Evolutionary conservation across 2,888 invertebrate species (phyloP).

Genomic region (Philaethria dido): DNA sequence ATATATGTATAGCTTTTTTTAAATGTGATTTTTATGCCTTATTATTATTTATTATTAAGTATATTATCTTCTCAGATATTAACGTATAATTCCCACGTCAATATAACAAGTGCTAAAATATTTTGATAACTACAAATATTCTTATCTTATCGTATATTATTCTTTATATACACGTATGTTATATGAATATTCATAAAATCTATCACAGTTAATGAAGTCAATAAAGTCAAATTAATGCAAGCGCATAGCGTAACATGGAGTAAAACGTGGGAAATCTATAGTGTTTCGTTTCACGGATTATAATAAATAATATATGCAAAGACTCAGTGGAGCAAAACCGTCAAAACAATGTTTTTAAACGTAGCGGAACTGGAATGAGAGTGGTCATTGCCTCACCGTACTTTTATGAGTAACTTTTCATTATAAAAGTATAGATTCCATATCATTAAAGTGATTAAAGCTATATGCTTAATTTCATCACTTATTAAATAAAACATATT

Average conservation of each 20-base stretch:
- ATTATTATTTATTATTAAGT: too few relatives aligned
- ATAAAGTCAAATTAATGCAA: slow-evolving; percentile 18
- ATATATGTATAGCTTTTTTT: too few relatives aligned
- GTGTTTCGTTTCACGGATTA: slow-evolving; percentile 47
- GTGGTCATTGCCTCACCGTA: slow-evolving; percentile 48
- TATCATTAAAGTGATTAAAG: too few relatives aligned
- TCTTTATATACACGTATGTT: too few relatives aligned
- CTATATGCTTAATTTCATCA: too few relatives aligned
- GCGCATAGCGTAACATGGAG: slow-evolving; percentile 19
- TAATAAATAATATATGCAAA: slow-evolving; percentile 67
- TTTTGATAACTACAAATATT: background rate
- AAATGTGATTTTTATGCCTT: too few relatives aligned
- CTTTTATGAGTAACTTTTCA: slow-evolving; percentile 59
- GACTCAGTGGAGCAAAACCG: slow-evolving; percentile 70
- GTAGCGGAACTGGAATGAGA: slow-evolving; percentile 55
- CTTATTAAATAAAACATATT: too few relatives aligned
- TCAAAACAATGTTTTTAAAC: slow-evolving; percentile 60
- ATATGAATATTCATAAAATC: slow-evolving; percentile 14
- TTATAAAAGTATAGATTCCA: too few relatives aligned
- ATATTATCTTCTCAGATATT: too few relatives aligned
- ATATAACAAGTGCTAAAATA: background rate
- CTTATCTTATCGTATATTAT: too few relatives aligned
- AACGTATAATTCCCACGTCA: too few relatives aligned
- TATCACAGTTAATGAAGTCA: background rate
- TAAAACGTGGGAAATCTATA: slow-evolving; percentile 43